phyloP scores from a whole-genome alignment of 1,140 invertebrate genomes.

The Zaprionus camerounensis region DNA sequence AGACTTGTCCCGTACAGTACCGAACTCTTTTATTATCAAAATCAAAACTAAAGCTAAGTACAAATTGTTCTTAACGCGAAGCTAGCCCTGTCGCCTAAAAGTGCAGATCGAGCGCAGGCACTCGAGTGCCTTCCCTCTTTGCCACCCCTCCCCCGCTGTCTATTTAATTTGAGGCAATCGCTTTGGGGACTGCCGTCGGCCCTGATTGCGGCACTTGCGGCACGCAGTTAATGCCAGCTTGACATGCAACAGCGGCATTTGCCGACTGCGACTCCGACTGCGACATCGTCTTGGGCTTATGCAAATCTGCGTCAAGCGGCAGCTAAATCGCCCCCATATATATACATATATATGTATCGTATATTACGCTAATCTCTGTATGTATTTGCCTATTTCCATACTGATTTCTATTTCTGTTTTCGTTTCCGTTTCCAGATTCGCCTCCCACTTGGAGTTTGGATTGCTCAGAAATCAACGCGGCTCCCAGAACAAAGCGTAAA shows the following conservation, averaged over 20 bases:
- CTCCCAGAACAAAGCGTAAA: constrained; percentile 40
- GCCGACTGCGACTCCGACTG: too few species aligned
- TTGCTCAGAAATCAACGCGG: constrained; percentile 55
- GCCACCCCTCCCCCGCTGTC: constrained; percentile 23
- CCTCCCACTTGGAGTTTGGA: constrained; percentile 42
- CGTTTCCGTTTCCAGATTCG: constrained; percentile 39
- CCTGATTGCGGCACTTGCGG: constrained; percentile 22
- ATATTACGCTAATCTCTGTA: constrained; percentile 45
- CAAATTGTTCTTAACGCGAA: too few species aligned
- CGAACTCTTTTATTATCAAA: too few species aligned
- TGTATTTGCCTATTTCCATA: constrained; percentile 8
- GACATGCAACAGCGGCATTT: constrained; percentile 59
- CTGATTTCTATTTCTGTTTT: constrained; percentile 21
- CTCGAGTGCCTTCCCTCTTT: too few species aligned
- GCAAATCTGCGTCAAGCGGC: constrained; percentile 27
- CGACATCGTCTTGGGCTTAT: constrained; percentile 17
- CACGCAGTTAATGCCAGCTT: constrained; percentile 54
- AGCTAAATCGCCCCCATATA: constrained; percentile 8
- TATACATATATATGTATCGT: constrained; percentile 17
- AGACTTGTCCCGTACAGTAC: too few species aligned
- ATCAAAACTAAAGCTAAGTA: too few species aligned
- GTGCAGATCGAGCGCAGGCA: too few species aligned
- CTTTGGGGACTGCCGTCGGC: constrained; percentile 16
- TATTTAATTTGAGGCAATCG: constrained; percentile 40
- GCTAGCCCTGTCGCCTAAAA: too few species aligned